These are phyloP conservation scores for Cheilosia vulpina DNA, from an alignment of 2,888 invertebrate genomes.

Conservation along the genomic window DNA sequence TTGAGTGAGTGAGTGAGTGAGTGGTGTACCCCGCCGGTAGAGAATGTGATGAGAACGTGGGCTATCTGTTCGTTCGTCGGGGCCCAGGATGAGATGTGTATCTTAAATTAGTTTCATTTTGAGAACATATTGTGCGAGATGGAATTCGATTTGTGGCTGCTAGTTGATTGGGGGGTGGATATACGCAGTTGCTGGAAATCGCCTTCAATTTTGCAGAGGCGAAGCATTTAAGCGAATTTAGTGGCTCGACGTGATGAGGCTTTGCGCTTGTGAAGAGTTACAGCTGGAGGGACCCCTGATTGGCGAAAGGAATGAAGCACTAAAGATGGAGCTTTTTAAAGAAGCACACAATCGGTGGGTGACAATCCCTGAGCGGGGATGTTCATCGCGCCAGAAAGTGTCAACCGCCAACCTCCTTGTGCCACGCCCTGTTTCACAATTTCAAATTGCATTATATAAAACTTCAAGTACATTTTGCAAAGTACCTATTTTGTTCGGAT, in stretches of 20 bases:
- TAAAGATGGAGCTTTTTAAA: neutral
- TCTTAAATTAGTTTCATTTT: slow-evolving; percentile 81
- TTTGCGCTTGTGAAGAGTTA: neutral
- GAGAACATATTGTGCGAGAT: slow-evolving; percentile 62
- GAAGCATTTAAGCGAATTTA: slow-evolving; percentile 34
- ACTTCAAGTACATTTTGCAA: no score
- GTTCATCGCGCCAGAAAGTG: no score
- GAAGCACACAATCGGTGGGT: no score
- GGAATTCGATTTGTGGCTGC: slow-evolving; percentile 61
- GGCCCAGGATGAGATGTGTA: slow-evolving; percentile 77
- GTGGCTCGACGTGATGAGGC: slow-evolving; percentile 31
- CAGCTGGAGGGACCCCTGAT: neutral
- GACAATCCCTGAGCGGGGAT: no score
- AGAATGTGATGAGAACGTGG: slow-evolving; percentile 66
- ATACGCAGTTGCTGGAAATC: slow-evolving; percentile 42
- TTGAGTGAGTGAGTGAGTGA: slow-evolving; percentile 70
- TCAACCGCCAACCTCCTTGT: no score
- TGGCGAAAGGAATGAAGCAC: neutral
- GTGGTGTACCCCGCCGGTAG: slow-evolving; percentile 36
- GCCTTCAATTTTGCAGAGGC: slow-evolving; percentile 46
- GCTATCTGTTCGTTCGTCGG: slow-evolving; percentile 25
- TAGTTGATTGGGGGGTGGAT: slow-evolving; percentile 65
- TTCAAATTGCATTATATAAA: no score
- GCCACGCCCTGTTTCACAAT: no score
- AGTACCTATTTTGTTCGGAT: no score